phyloP scores from a whole-genome alignment of 2,888 invertebrate genomes.

The Lithosia quadra region DNA sequence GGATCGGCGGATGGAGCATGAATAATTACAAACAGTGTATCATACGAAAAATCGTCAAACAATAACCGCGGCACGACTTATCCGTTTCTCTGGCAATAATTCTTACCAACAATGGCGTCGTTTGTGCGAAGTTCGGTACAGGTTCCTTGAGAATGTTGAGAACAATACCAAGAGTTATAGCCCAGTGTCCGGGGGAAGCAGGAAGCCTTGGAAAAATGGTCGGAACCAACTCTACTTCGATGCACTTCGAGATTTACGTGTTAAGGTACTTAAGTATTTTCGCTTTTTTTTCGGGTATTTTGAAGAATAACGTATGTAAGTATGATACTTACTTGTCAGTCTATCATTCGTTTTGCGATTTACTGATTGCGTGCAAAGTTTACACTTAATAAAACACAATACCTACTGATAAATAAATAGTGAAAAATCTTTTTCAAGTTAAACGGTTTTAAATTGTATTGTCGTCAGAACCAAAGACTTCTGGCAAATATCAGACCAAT shows the following conservation, averaged over 20 bases:
- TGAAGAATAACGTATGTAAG: conserved; percentile 1
- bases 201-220: conserved; percentile 67
- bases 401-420: too few relatives aligned
- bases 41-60: conserved; percentile 66
- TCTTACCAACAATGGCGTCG: conserved; percentile 67
- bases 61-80: conserved; percentile 65
- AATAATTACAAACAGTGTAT: conserved; percentile 42
- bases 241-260: conserved; percentile 24
- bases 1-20: conserved; percentile 21
- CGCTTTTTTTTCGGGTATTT: background rate
- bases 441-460: too few relatives aligned
- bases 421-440: too few relatives aligned
- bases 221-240: conserved; percentile 36
- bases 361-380: too few relatives aligned
- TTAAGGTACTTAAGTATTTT: conserved; percentile 10
- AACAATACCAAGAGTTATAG: conserved; percentile 75
- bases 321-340: too few relatives aligned
- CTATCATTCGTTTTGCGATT: too few relatives aligned
- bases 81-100: conserved; percentile 68
- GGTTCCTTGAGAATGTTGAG: conserved; percentile 66
- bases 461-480: too few relatives aligned
- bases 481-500: too few relatives aligned
- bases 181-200: conserved; percentile 65
- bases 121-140: conserved; percentile 57
- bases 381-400: too few relatives aligned